A percentile compares a stretch with the other conserved stretches of the same genome.
These are phyloP conservation scores for Anolis carolinensis DNA, from an alignment of 2,113 vertebrate genomes.

Conservation along the genomic window DNA sequence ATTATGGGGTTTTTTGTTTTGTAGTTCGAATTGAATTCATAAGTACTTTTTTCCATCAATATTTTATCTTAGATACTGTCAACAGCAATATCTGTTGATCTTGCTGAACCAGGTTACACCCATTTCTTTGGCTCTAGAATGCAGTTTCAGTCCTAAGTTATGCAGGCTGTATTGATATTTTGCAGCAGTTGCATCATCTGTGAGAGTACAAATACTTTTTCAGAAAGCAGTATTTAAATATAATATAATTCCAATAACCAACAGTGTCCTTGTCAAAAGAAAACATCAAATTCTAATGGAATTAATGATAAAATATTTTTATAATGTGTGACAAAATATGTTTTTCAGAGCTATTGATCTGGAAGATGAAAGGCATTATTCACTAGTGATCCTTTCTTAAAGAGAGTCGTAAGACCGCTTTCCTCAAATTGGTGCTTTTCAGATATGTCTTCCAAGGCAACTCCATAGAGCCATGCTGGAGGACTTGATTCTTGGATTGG, in stretches of 20 bases:
- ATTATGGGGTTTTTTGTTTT: background rate
- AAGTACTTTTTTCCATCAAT: slow-evolving; percentile 32
- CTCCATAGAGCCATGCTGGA: no score
- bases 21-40: slow-evolving; percentile 11
- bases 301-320: background rate
- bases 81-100: slow-evolving; percentile 31
- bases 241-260: slow-evolving; percentile 26
- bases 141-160: slow-evolving; percentile 33
- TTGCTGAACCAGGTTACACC: slow-evolving; percentile 54
- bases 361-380: background rate
- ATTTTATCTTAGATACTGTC: slow-evolving; percentile 16
- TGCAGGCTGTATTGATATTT: slow-evolving; percentile 40
- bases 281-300: background rate
- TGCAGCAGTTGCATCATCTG: slow-evolving; percentile 39
- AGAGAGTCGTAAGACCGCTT: background rate
- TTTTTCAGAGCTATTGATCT: background rate
- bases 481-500: no score
- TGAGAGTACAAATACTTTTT: slow-evolving; percentile 44
- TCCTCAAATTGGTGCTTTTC: background rate
- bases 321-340: background rate
- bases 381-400: background rate
- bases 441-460: background rate
- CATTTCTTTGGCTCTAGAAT: slow-evolving; percentile 45
- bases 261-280: background rate
- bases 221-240: background rate